phyloP scores from a whole-genome alignment of 2,113 vertebrate genomes.

The Condylura cristata region DNA sequence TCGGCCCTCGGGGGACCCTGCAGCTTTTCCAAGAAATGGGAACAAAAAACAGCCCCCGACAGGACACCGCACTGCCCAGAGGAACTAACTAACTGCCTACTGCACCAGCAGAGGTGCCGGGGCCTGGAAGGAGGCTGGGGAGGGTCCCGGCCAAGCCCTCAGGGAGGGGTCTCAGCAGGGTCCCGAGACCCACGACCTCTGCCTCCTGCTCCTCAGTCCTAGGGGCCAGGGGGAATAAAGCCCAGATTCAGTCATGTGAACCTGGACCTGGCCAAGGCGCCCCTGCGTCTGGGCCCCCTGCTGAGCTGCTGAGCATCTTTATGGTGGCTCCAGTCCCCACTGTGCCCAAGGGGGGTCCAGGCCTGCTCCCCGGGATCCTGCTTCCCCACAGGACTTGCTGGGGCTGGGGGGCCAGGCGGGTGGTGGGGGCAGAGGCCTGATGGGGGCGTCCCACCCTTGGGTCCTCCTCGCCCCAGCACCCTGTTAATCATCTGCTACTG shows the following conservation, averaged over 20 bases:
- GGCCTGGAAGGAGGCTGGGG: accelerated
- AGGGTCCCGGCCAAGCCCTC: not conserved
- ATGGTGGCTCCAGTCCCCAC: too few relatives aligned
- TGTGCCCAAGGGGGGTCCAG: not conserved
- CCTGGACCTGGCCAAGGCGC: too few relatives aligned
- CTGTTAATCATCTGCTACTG: not conserved
- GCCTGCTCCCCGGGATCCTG: not conserved
- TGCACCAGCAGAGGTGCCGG: accelerated
- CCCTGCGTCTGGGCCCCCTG: not conserved
- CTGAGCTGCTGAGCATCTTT: not conserved
- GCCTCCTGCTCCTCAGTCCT: not conserved
- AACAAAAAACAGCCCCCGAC: not conserved
- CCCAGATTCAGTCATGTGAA: too few relatives aligned
- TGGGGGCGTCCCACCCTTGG: not conserved
- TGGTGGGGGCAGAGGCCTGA: not conserved
- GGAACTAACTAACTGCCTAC: accelerated
- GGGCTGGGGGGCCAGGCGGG: accelerated
- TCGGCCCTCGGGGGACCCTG: too few relatives aligned
- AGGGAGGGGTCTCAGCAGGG: not conserved
- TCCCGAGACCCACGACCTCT: too few relatives aligned
- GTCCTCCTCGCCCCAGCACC: not conserved
- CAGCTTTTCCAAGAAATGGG: not conserved
- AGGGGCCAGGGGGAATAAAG: not conserved
- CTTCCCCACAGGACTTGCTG: accelerated
- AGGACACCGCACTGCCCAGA: not conserved